Conservation (phyloP, 1,140 invertebrate genomes). For the Drosophila simulans region DNA sequence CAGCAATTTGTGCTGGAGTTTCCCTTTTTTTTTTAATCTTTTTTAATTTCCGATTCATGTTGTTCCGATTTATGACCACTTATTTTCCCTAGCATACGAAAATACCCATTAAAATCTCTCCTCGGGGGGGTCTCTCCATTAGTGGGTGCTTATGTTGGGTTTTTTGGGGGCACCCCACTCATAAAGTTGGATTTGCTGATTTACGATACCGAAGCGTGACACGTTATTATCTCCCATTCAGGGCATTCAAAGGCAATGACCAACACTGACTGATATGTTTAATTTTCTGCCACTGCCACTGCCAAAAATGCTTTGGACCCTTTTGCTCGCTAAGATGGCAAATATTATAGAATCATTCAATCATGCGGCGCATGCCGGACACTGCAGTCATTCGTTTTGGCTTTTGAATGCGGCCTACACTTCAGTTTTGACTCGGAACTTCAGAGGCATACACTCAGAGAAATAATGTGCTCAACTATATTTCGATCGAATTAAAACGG, state of each 20-base stretch:
- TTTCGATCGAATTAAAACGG: too few species aligned
- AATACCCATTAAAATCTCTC: conserved; percentile 15
- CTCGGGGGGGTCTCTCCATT: conserved; percentile 18
- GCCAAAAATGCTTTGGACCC: conserved; percentile 9
- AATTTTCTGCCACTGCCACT: conserved; percentile 30
- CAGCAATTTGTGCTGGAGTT: conserved; percentile 7
- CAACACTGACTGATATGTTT: conserved; percentile 57
- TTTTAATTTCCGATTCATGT: conserved; percentile 73
- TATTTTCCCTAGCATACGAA: conserved; percentile 12
- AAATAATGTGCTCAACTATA: not conserved
- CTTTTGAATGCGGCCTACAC: conserved; percentile 18
- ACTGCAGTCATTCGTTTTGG: conserved; percentile 31
- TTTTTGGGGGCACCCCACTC: conserved; percentile 8
- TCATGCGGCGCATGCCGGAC: conserved; percentile 64
- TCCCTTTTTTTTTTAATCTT: conserved; percentile 15
- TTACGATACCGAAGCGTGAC: conserved; percentile 60
- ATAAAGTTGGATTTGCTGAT: conserved; percentile 66
- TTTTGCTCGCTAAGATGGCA: conserved; percentile 63
- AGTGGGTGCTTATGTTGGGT: not conserved
- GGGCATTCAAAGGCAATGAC: conserved; percentile 8
- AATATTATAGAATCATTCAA: conserved; percentile 77
- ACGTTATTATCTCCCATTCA: conserved; percentile 60
- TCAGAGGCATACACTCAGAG: not conserved
- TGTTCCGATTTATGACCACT: conserved; percentile 41
- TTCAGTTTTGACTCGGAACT: conserved; percentile 8